Conservation (phyloP, 1,140 invertebrate species). For the Holotrichia oblita region DNA sequence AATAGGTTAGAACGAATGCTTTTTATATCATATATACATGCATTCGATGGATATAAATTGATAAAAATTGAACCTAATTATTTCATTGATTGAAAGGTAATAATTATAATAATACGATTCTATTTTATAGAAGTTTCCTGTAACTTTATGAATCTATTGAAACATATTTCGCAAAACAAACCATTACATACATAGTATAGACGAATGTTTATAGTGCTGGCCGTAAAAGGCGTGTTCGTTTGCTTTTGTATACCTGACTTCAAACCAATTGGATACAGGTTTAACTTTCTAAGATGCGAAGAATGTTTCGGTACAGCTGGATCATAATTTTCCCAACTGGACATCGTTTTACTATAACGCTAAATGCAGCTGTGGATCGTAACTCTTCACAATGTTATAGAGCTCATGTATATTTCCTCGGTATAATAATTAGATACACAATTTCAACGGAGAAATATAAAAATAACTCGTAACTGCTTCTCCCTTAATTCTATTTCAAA, state of each 20-base stretch:
- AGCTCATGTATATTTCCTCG: too few relatives aligned
- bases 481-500: too few relatives aligned
- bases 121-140: too few relatives aligned
- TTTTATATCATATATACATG: too few relatives aligned
- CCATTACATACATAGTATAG: background rate
- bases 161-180: background rate
- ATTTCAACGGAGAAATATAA: too few relatives aligned
- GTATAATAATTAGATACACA: too few relatives aligned
- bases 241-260: constrained; percentile 38
- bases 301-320: constrained; percentile 41
- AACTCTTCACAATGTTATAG: background rate
- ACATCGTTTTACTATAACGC: constrained; percentile 7
- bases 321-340: constrained; percentile 34
- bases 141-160: background rate
- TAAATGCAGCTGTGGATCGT: background rate
- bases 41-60: too few relatives aligned
- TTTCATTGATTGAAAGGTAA: too few relatives aligned
- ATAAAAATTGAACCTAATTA: too few relatives aligned
- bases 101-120: too few relatives aligned
- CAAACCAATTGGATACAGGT: constrained; percentile 42
- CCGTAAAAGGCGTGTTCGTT: background rate
- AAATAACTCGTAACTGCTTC: too few relatives aligned
- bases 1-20: too few relatives aligned
- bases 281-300: constrained; percentile 43
- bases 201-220: background rate